Conservation (phyloP, 2,797 vertebrate species). For the Otus scops region DNA sequence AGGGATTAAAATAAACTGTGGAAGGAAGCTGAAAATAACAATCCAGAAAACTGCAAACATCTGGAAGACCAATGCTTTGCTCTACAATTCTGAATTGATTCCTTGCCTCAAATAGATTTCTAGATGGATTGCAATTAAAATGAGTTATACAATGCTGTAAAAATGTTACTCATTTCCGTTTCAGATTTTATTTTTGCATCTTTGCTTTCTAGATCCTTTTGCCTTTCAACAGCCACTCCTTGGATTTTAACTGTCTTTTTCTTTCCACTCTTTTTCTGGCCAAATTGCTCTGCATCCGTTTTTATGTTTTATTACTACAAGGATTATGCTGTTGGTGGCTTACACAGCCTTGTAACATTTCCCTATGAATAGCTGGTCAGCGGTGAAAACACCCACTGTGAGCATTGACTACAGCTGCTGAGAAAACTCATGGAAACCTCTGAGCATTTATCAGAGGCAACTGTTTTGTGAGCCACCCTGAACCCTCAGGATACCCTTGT, state of each 20-base stretch:
- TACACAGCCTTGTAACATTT: background rate
- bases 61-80: constrained; percentile 20
- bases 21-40: constrained; percentile 3
- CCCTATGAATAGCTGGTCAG: background rate
- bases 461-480: background rate
- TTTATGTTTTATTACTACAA: background rate
- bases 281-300: background rate
- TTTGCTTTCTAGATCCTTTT: constrained; percentile 32
- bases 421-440: background rate
- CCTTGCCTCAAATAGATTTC: constrained; percentile 53
- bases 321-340: background rate
- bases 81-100: constrained; percentile 22
- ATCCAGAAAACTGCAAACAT: constrained; percentile 30
- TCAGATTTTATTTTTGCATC: constrained; percentile 14
- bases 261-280: background rate
- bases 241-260: background rate
- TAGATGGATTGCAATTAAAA: constrained; percentile 40
- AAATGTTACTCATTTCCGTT: background rate
- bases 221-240: background rate
- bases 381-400: background rate
- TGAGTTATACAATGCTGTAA: constrained; percentile 14
- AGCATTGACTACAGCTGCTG: background rate
- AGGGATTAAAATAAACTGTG: background rate
- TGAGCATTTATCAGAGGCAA: background rate
- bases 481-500: background rate